Evolutionary conservation across 2,797 vertebrate species (phyloP).

Genomic region (Spatula versicolor): DNA sequence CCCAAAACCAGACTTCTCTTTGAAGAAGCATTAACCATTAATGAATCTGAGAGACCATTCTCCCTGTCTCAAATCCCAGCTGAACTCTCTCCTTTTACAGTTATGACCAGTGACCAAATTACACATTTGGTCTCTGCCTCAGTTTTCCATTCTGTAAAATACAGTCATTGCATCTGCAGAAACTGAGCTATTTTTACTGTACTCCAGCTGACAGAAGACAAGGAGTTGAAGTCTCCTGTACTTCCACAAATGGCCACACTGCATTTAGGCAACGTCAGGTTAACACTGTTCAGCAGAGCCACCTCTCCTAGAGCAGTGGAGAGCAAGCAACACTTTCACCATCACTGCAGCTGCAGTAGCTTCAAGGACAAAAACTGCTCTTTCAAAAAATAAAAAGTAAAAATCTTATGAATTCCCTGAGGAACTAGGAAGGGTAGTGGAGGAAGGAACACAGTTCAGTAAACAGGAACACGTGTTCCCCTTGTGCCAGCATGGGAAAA

Average conservation of each 20-base stretch:
- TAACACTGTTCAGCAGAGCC: background rate
- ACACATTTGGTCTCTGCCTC: background rate
- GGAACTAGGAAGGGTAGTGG: background rate
- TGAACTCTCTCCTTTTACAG: background rate
- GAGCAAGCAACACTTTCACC: background rate
- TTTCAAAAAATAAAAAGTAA: background rate
- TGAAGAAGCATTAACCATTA: background rate
- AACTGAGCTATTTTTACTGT: background rate
- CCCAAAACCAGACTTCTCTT: background rate
- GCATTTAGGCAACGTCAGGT: background rate
- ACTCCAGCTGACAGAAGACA: background rate
- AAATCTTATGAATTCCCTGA: background rate
- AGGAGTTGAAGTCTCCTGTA: background rate
- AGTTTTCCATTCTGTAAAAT: background rate
- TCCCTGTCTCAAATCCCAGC: background rate
- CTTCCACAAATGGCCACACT: background rate
- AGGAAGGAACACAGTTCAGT: background rate
- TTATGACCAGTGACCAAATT: background rate
- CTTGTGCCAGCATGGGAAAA: background rate
- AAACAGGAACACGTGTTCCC: background rate
- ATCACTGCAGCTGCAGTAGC: background rate
- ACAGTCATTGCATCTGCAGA: background rate
- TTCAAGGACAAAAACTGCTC: background rate
- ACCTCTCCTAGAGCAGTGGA: background rate
- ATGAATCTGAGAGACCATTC: background rate